These are phyloP conservation scores for Patella vulgata DNA, from an alignment of 1,140 invertebrate genomes.

Conservation along the genomic window DNA sequence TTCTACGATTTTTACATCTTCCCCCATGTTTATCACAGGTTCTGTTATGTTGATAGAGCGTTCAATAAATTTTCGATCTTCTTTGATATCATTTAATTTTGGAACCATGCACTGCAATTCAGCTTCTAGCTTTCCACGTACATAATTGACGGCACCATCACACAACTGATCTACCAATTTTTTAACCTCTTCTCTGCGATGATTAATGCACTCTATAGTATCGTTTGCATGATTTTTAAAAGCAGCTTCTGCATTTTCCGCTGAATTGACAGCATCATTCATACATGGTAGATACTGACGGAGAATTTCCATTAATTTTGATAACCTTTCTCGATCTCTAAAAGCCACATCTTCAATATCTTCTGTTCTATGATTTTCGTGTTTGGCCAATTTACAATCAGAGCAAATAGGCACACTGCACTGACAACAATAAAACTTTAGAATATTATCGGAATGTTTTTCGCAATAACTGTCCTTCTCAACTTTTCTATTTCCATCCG, in stretches of 20 bases:
- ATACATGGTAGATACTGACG: not conserved
- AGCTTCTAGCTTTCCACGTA: not conserved
- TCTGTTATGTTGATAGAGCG: conserved; percentile 1
- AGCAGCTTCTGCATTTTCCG: not conserved
- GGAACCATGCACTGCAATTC: not conserved
- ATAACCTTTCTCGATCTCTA: not conserved
- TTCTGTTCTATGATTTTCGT: not conserved
- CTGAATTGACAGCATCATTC: not conserved
- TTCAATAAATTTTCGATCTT: conserved; percentile 2
- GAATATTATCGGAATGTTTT: not conserved
- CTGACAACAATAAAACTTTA: conserved; percentile 4
- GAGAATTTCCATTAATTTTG: not conserved
- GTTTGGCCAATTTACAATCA: not conserved
- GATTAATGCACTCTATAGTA: not conserved
- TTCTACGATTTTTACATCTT: conserved; percentile 4
- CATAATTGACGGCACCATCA: conserved; percentile 6
- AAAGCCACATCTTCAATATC: conserved; percentile 7
- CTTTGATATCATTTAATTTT: not conserved
- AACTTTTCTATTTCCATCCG: not conserved
- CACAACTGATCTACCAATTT: conserved; percentile 1
- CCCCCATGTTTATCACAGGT: not conserved
- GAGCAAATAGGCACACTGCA: conserved; percentile 2
- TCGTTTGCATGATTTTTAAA: conserved; percentile 2
- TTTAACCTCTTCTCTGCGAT: conserved; percentile 1
- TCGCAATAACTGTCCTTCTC: not conserved